Base-by-base conservation (phyloP, 2,113 vertebrate species). In the Pontoporia blainvillei region DNA sequence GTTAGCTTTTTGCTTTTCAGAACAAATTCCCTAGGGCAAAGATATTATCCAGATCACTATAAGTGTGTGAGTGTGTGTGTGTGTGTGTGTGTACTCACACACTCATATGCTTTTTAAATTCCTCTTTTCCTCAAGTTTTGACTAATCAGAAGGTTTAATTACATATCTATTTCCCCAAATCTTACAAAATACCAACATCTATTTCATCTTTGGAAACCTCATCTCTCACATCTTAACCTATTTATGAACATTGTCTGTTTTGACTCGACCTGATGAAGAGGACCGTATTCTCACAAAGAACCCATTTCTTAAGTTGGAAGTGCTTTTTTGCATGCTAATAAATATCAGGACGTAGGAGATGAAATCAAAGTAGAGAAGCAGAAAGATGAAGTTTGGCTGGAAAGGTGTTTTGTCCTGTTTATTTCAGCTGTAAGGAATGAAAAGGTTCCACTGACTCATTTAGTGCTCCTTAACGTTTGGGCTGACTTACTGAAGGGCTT, bases 401-500 rank as follows among this genome's bases (percentile, higher is more conserved):
- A 82, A 82, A 91, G 54, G 54, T 91, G 0, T 25, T 93, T 86
- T 54, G 67, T 6, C 76, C 87, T 84, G 31, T 82, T 91, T 96
- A 57, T 95, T 86, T 79, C 69, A 23, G 66, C 1, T 36, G 3
- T 61, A 27, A 75, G 78, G 86, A 89, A 59, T 0, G 29, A 87
- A 92, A 93, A 36, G 1, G 13, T 93, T 86, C 31, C 81, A 72
- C 76, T 87, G 78, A 41, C 62, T 29, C 36, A 69, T 86, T 96
- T 92, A 36, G 73, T 85, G 86, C 2, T 1, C 89, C 0, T 21
- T 23, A 72, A 61, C 0, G 52, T 29, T 29, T 54, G 3, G 49
- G 75, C 59, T 97, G 73, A 61, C 95, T 69, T 92, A 61, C 49
- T 2, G 41, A 75, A 90, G 97, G 96, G 62, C 73, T 98, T 90